Base-by-base conservation (phyloP, 2,888 invertebrate species). In the Rotaria sp. region DNA sequence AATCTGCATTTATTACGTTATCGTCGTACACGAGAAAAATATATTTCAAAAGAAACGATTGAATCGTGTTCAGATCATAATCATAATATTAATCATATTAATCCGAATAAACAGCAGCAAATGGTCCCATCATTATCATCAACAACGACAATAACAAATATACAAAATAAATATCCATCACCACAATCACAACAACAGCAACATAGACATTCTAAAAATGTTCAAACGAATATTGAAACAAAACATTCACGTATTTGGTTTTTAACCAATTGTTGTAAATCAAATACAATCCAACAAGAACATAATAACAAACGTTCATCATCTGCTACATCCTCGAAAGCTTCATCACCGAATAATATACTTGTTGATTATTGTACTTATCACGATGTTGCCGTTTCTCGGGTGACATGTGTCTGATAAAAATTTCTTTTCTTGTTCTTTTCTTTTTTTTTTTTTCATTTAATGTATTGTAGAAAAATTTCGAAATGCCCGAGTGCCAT, bases 361-460 rank as follows among this genome's bases (percentile, higher is more conserved):
- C 80, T 80, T 80, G 80, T 80, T 45, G 80, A 80, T 45, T 80
- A 80, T 45, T 80, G 80, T 80, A 80, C 80, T 26, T 80, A 80
- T 80, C 80, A 80, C 45, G 80, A 80, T 80, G 41, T 80, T 67
- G 67, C 67, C 67, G 30, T 67, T 18, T 67, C 67, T 67, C 67
- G 67, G 35, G 67, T 67, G 8, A 67, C 67, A 67, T 67, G 67
- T 67, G 67, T 67, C 67, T 67, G 67, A 67, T 67, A 67, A 67
- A 30, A n/a, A n/a, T 59, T 59, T 30, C 30, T 15, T 30, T 30
- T n/a, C 35, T 18, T 35, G 7, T 67, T 67, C 18, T 35, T 67
- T 67, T 35, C 15, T 67, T 35, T 26, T 21, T 67, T 1, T 67
- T 5, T 35, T 35, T 67, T 67, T 67, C 18, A 67, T 67, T 67